Base-by-base conservation (phyloP, 2,888 invertebrate species). In the Psococerastis gibbosa region DNA sequence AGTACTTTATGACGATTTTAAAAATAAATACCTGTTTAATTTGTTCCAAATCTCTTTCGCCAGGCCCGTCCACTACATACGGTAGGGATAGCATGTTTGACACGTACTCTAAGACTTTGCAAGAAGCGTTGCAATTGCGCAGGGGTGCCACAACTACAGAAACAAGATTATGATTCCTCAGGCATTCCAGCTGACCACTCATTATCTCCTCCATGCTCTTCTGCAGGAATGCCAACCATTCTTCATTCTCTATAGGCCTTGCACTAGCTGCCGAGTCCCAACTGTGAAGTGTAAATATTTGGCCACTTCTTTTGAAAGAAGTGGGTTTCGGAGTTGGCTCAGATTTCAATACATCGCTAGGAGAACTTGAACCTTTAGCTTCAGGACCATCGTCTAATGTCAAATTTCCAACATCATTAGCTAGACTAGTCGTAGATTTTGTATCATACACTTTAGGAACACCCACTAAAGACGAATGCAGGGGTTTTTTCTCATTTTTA, bases 161-260 rank as follows among this genome's bases (percentile, higher is more conserved):
- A 8, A 71, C 61, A 55, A 69, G 62, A 44, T 61, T 61, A 35
- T 59, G 55, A 16, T 52, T 48, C 22, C 42, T 49, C 3, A 85
- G 62, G 2, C 79, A 79, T 51, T 75, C 76, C 13, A 81, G 66
- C 59, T 84, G 84, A 1, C 82, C 82, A 45, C 75, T 75, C 64
- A 85, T 73, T 11, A 83, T 71, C 65, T 87, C 88, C 38, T 78
- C 78, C 60, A 84, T 81, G 13, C 81, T 80, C 9, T 75, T 73
- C 53, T 80, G 75, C 1, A 88, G 61, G 59, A 87, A 88, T 1
- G 78, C 84, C 49, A 83, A 66, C 87, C 85, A 87, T 60, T 88
- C 87, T 49, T 87, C 85, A 50, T 80, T 72, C 58, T 87, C 84
- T 47, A 85, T 78, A 2, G 79, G 75, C 18, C 60, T 58, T 20